Percentiles rank a stretch among this genome's conserved stretches.
These are phyloP conservation scores for Aricia agestis DNA, from an alignment of 1,140 invertebrate species.

Conservation along the genomic window DNA sequence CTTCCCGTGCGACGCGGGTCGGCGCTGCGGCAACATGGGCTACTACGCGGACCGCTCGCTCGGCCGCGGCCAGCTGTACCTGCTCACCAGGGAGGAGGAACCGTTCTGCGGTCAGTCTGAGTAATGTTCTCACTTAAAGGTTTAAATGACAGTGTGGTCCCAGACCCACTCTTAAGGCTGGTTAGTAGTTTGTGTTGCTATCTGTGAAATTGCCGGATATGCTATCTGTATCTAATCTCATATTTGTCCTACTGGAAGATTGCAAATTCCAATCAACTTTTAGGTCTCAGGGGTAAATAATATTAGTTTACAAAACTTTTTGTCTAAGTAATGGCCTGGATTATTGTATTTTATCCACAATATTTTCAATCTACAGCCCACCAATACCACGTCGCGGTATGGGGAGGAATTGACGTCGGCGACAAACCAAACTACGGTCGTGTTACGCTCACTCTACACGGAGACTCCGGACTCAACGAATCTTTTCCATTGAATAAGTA, in stretches of 20 bases:
- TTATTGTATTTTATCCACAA: too few species aligned
- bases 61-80: slow-evolving; percentile 88
- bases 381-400: slow-evolving; percentile 90
- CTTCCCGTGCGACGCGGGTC: slow-evolving; percentile 77
- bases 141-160: too few species aligned
- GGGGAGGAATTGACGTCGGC: slow-evolving; percentile 84
- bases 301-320: too few species aligned
- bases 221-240: too few species aligned
- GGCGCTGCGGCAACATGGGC: slow-evolving; percentile 92
- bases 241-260: too few species aligned
- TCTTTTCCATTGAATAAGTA: slow-evolving; percentile 92
- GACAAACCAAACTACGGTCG: slow-evolving; percentile 85
- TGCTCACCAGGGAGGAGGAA: slow-evolving; percentile 92
- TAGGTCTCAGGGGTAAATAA: too few species aligned
- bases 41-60: slow-evolving; percentile 91
- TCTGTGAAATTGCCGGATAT: too few species aligned
- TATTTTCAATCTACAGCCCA: slow-evolving; percentile 78
- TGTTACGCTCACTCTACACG: slow-evolving; percentile 88
- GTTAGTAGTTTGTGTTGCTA: too few species aligned
- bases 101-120: slow-evolving; percentile 87
- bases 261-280: too few species aligned
- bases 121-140: too few species aligned
- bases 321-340: too few species aligned
- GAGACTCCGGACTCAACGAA: slow-evolving; percentile 89
- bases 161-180: too few species aligned